Base-by-base conservation (phyloP, 2,113 vertebrate species). In the Calidris pygmaea region DNA sequence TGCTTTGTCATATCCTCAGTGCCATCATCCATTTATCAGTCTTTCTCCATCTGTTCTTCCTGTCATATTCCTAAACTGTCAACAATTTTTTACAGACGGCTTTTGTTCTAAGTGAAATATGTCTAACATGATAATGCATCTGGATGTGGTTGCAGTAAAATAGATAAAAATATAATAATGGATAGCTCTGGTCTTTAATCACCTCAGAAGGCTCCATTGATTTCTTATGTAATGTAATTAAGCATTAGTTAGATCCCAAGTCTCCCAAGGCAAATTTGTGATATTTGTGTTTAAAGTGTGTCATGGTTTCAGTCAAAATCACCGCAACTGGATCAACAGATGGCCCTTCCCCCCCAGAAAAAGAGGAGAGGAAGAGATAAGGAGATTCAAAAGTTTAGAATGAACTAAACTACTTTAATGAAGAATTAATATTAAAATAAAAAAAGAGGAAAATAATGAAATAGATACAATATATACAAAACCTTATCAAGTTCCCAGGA, bases 161-260 rank as follows among this genome's bases (percentile, higher is more conserved):
- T 48, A 9, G 58, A 76, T 85, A 66, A 72, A 89, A 95, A 76
- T n/a, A 70, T 47, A 53, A 66, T 80, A 93, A 47, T 39, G 32
- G 59, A 70, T 87, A 67, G 6, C 11, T 79, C 71, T 53, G 59
- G 68, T 95, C 53, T 93, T 95, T 85, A 91, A 91, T 87, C 88
- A 95, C 59, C 56, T 89, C 85, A 23, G 71, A 96, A 93, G 73
- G 34, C 21, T 77, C 74, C 7, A 48, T 39, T 92, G 87, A 72
- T 87, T 93, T 92, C 83, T 85, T 91, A 73, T 85, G 65, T 73
- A 85, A 85, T 12, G 19, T 72, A 96, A 95, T 96, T 93, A 96
- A 87, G 59, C 47, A 70, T 89, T 94, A 77, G 87, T 78, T 90
- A 89, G 67, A 85, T 81, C 56, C 70, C 87, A 84, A 65, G 12